Evolutionary conservation across 2,888 invertebrate genomes (phyloP), one percentile per base, ranked within the genome.

Genomic region (Erebia epiphron): DNA sequence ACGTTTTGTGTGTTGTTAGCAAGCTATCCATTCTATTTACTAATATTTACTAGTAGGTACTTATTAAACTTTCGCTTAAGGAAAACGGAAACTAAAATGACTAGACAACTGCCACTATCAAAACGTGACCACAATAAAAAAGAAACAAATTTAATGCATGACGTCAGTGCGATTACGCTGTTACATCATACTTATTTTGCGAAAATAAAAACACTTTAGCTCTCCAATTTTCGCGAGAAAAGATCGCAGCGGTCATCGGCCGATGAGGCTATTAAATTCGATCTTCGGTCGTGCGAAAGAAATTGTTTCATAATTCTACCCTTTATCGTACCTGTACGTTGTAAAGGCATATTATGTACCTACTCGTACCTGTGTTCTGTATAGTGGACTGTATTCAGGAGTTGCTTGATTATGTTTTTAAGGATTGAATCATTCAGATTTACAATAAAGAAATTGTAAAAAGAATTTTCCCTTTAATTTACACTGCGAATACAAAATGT

Each of bases 101-200:
- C 13, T 58, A 58, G 26, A 35, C 58, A n/a, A 54, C n/a, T 58
- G 58, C 10, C n/a, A 41, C 9, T 41, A 41, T 58, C 8, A 14
- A 60, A 60, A 64, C 65, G 50, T 69, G 21, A 49, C 58, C 21
- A 21, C 10, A 49, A 66, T 54, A 50, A 54, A 13, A n/a, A 60
- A 61, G 16, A 49, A 57, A 64, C 26, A 11, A 61, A 26, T 61
- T 13, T 16, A 61, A 73, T 52, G 16, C 64, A 56, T 72, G 70
- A 70, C 75, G 71, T 70, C 67, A 67, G 52, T 65, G 26, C 68
- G 66, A 78, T 79, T 78, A 78, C 76, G 72, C 75, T 73, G 73
- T 81, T 81, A 78, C 79, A 78, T 82, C 77, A 78, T 80, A 70
- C 75, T 74, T 76, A 76, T 77, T 82, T 81, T 78, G 82, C 78